Base-by-base conservation (phyloP, 2,888 invertebrate species). In the Lomographa bimaculata region DNA sequence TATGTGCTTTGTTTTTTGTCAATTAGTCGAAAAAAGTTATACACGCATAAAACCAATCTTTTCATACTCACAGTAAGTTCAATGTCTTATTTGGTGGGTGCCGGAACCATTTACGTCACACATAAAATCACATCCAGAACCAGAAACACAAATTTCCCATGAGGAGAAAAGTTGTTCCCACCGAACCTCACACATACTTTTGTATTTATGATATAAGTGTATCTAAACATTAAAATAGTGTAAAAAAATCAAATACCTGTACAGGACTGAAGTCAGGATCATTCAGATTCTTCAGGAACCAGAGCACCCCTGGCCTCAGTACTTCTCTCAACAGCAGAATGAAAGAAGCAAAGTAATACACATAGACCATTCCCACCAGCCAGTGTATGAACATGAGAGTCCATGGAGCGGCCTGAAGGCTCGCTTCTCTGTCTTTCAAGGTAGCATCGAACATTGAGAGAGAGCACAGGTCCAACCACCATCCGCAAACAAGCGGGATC, bases 211-310 rank as follows among this genome's bases (percentile, higher is more conserved):
- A n/a, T n/a, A n/a, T n/a, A n/a, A n/a, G n/a, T n/a, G n/a, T n/a
- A n/a, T n/a, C n/a, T n/a, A n/a, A n/a, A n/a, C n/a, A n/a, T n/a
- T n/a, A n/a, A n/a, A n/a, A n/a, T n/a, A n/a, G n/a, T n/a, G n/a
- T n/a, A n/a, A n/a, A n/a, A n/a, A n/a, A n/a, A n/a, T n/a, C n/a
- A 64, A 70, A 52, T 50, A 92, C 97, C 90, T 97, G 98, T 46
- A 99, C 98, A 3, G 99, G 99, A 85, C 98, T 99, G 69, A 99
- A 99, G 68, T 99, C 99, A 0, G 99, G 99, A 86, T 99, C 99
- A 79, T 99, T 99, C 41, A 99, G 91, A 77, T 99, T 99, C 55
- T 98, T 92, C 59, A 99, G 90, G 80, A 99, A 99, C 99, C 99
- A 99, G 1, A 99, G 90, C 0, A 99, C 98, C 0, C 99, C 99